These are phyloP conservation scores for Drosophila cognata DNA, from an alignment of 2,888 invertebrate genomes.

Conservation along the genomic window DNA sequence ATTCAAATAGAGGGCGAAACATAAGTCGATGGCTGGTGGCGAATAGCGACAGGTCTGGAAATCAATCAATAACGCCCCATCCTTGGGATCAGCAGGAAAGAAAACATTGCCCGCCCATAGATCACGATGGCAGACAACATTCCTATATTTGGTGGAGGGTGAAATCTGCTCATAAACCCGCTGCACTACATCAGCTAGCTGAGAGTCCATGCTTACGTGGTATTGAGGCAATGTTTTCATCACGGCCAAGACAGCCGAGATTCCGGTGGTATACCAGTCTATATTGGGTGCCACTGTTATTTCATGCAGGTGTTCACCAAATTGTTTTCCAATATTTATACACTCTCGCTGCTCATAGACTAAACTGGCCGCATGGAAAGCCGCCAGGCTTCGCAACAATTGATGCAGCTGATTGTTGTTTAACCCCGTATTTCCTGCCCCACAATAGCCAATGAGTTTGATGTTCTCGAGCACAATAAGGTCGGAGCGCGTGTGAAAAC, in stretches of 20 bases:
- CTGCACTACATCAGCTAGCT: conserved; percentile 63
- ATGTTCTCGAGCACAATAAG: conserved; percentile 85
- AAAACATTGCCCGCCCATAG: conserved; percentile 84
- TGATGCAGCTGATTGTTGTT: conserved; percentile 71
- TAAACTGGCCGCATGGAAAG: conserved; percentile 84
- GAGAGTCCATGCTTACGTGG: conserved; percentile 52
- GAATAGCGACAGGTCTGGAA: conserved; percentile 82
- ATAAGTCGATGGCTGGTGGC: conserved; percentile 82
- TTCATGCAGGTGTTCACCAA: conserved; percentile 61
- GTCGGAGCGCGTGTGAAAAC: conserved; percentile 79
- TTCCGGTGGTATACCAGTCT: conserved; percentile 79
- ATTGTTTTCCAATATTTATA: conserved; percentile 57
- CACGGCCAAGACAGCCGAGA: conserved; percentile 63
- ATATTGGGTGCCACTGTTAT: conserved; percentile 72
- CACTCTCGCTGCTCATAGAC: conserved; percentile 80
- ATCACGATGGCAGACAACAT: conserved; percentile 85
- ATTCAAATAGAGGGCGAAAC: conserved; percentile 80
- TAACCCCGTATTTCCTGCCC: conserved; percentile 41
- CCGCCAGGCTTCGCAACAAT: conserved; percentile 82
- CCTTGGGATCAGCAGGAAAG: conserved; percentile 43
- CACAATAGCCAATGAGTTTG: conserved; percentile 48
- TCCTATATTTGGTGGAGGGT: conserved; percentile 83
- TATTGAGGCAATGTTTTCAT: conserved; percentile 64
- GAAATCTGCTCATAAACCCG: conserved; percentile 70
- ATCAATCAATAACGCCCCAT: conserved; percentile 78